These are phyloP conservation scores for Helostoma temminkii DNA, from an alignment of 2,797 vertebrate genomes.

Conservation along the genomic window DNA sequence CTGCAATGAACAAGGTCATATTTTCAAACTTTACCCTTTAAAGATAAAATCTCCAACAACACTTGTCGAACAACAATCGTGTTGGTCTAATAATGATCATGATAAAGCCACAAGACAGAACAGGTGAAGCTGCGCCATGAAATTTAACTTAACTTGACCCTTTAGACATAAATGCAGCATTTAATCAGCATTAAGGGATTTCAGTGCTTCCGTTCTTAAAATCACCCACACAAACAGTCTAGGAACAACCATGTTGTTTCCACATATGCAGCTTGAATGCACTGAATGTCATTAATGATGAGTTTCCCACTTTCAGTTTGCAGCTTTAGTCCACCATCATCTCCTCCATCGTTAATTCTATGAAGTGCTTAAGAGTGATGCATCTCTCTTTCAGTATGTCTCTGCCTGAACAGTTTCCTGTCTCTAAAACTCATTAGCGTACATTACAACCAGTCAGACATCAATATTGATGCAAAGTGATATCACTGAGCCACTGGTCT, in stretches of 20 bases:
- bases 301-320: slow-evolving; percentile 27
- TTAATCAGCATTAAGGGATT: too few relatives aligned
- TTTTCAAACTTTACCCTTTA: too few relatives aligned
- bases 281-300: slow-evolving; percentile 1
- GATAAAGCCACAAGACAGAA: too few relatives aligned
- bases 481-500: slow-evolving; percentile 44
- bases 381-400: slow-evolving; percentile 25
- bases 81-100: too few relatives aligned
- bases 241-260: neutral
- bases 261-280: neutral
- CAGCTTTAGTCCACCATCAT: slow-evolving; percentile 2
- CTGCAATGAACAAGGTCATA: too few relatives aligned
- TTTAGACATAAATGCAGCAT: too few relatives aligned
- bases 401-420: slow-evolving; percentile 58
- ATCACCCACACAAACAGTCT: slow-evolving; percentile 3
- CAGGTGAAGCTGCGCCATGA: too few relatives aligned
- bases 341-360: slow-evolving; percentile 9
- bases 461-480: slow-evolving; percentile 60
- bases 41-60: too few relatives aligned
- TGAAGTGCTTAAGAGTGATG: slow-evolving; percentile 24
- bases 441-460: slow-evolving; percentile 49
- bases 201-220: slow-evolving; percentile 1
- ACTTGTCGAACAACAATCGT: too few relatives aligned
- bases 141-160: too few relatives aligned
- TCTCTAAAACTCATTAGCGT: slow-evolving; percentile 48